A percentile compares a stretch with the other conserved stretches of the same genome.
Conservation (phyloP, 2,888 invertebrate genomes). For the Aphrophora alni region DNA sequence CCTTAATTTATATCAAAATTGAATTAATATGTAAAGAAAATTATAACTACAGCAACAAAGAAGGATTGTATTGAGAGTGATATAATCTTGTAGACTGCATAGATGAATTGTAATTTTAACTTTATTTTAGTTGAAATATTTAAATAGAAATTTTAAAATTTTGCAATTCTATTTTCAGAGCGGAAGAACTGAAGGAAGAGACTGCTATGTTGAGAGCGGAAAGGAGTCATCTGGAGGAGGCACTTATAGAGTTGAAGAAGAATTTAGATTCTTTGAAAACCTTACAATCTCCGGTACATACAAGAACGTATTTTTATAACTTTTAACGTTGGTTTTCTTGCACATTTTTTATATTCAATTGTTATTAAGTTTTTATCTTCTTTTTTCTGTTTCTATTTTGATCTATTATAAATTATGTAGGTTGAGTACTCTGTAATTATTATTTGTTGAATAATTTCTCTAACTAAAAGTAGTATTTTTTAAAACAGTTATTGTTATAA, state of each 20-base stretch:
- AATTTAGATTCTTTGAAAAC: constrained; percentile 44
- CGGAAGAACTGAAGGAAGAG: constrained; percentile 58
- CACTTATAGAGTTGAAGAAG: constrained; percentile 55
- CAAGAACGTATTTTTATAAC: constrained; percentile 20
- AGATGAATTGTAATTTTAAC: background rate
- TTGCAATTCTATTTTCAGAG: constrained; percentile 41
- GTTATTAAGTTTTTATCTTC: background rate
- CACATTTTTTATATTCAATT: background rate
- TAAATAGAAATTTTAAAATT: background rate
- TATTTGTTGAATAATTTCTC: no score
- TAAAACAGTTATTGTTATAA: no score
- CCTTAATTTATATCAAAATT: no score
- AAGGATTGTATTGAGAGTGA: no score
- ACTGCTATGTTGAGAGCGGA: constrained; percentile 62
- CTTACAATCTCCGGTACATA: constrained; percentile 48
- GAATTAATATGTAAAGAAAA: no score
- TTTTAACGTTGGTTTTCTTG: background rate
- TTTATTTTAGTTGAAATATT: background rate
- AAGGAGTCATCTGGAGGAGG: constrained; percentile 62
- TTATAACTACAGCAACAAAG: no score
- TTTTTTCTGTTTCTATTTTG: background rate
- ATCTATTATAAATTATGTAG: background rate
- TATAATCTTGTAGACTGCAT: no score
- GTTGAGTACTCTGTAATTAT: no score
- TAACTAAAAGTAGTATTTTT: no score